Base-by-base conservation (phyloP, 2,888 invertebrate genomes). In the Papilio protenor region DNA sequence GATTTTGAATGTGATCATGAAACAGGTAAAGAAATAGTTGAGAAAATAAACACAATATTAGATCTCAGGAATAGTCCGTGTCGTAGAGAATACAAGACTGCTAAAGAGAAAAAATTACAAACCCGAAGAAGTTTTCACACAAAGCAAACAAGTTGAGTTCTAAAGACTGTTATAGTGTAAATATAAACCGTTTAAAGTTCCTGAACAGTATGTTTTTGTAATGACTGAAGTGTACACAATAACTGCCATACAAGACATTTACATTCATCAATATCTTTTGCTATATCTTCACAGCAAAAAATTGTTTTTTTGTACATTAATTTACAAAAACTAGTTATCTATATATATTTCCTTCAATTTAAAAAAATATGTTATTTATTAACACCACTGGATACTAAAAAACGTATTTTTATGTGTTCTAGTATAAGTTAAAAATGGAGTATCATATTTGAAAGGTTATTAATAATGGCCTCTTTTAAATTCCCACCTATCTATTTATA, bases 31-130 rank as follows among this genome's bases (percentile, higher is more conserved):
- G 98, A 98, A 90, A 98, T 99, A 72, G 97, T 98, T 0, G 96
- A 97, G 81, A 98, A 98, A 94, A 96, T 99, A 16, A 98, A 97
- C 90, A 96, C 97, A 79, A 98, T 98, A 81, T 91, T 99, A 79
- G 97, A 98, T 86, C 94, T 98, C 84, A 95, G 97, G 81, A 97
- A 97, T 75, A 98, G 98, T 88, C 95, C 96, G 6, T 97, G 97
- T 80, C 95, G 98, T 71, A 96, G 97, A 82, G 98, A 98, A 87
- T 99, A 98, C 91, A 95, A 98, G 82, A 96, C 96, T 69, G 95
- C 96, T 73, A 96, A 96, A 87, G 97, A 97, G 85, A 96, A 96
- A 81, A 97, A 97, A 91, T 90, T 95, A 40, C 95, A 96, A 75
- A 94, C 95, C 23, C 94, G 96, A 88, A 93, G 96, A 85, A 96